Evolutionary conservation across 1,140 invertebrate genomes (phyloP).

Genomic region (Agraylea sexmaculata): DNA sequence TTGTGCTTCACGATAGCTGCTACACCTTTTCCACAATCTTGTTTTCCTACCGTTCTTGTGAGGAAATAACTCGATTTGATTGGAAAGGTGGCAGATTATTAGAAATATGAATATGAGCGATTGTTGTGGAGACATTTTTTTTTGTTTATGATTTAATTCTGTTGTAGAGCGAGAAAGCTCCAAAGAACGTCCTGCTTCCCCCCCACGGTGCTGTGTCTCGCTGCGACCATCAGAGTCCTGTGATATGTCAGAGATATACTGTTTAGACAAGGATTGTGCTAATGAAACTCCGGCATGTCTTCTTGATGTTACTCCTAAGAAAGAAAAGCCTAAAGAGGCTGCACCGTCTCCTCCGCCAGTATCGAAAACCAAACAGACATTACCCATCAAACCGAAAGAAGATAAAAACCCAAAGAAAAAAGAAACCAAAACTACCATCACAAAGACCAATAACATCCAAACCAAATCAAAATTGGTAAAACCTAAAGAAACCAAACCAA

Average conservation of each 20-base stretch:
- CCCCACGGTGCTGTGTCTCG: constrained; percentile 29
- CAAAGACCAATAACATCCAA: neutral
- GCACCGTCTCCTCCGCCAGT: constrained; percentile 15
- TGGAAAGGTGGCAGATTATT: too few species aligned
- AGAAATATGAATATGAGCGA: constrained; percentile 10
- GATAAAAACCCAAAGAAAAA: constrained; percentile 13
- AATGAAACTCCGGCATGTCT: constrained; percentile 36
- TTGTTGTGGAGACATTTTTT: constrained; percentile 15
- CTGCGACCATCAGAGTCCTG: constrained; percentile 30
- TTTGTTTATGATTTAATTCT: constrained; percentile 21
- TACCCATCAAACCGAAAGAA: too few species aligned
- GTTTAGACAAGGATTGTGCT: constrained; percentile 34
- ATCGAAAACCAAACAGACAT: constrained; percentile 6
- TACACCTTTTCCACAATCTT: too few species aligned
- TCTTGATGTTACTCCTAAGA: constrained; percentile 33
- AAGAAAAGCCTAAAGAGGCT: constrained; percentile 24
- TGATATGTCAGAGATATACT: constrained; percentile 39
- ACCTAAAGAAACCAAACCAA: constrained; percentile 13
- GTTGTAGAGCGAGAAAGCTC: constrained; percentile 28
- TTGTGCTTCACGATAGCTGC: too few species aligned
- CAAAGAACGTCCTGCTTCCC: constrained; percentile 28
- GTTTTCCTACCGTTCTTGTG: too few species aligned
- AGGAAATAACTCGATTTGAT: too few species aligned
- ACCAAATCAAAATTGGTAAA: constrained; percentile 15
- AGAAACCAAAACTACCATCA: constrained; percentile 6